phyloP scores from a whole-genome alignment of 1,140 invertebrate genomes.

The Drosophila sproati region DNA sequence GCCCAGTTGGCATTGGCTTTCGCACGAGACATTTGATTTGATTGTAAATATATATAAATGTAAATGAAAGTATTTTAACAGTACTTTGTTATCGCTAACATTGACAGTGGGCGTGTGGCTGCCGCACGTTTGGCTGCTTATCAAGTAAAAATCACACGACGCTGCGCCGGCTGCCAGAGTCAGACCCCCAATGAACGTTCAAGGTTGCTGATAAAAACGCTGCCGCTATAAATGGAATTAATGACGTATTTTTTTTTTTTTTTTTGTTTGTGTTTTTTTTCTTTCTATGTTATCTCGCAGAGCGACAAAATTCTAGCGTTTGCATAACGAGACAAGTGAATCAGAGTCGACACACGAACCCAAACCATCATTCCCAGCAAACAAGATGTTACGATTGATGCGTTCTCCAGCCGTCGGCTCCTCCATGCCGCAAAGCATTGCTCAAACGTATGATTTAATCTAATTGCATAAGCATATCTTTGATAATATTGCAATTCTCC shows the following conservation, averaged over 20 bases:
- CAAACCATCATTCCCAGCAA: constrained; percentile 30
- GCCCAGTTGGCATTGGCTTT: constrained; percentile 34
- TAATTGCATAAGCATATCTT: background rate
- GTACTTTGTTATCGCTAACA: constrained; percentile 24
- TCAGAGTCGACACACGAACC: constrained; percentile 21
- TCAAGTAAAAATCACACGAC: constrained; percentile 67
- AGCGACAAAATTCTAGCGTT: constrained; percentile 39
- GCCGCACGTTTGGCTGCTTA: constrained; percentile 72
- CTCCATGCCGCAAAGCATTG: constrained; percentile 31
- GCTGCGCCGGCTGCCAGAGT: constrained; percentile 25
- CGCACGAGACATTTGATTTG: constrained; percentile 36
- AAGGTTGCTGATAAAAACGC: constrained; percentile 61
- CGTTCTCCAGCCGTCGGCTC: constrained; percentile 34
- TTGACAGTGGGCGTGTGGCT: constrained; percentile 54
- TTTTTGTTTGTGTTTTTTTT: constrained; percentile 28
- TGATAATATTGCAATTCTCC: background rate
- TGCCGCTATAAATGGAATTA: constrained; percentile 58
- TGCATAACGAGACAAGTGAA: constrained; percentile 57
- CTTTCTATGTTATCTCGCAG: constrained; percentile 20
- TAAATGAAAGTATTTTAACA: constrained; percentile 3
- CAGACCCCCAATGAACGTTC: constrained; percentile 57
- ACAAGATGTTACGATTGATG: constrained; percentile 64
- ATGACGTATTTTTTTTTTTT: constrained; percentile 44
- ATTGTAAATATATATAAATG: constrained; percentile 22
- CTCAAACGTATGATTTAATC: constrained; percentile 47